phyloP scores from a whole-genome alignment of 2,888 invertebrate species.

The Fragum whitleyi region DNA sequence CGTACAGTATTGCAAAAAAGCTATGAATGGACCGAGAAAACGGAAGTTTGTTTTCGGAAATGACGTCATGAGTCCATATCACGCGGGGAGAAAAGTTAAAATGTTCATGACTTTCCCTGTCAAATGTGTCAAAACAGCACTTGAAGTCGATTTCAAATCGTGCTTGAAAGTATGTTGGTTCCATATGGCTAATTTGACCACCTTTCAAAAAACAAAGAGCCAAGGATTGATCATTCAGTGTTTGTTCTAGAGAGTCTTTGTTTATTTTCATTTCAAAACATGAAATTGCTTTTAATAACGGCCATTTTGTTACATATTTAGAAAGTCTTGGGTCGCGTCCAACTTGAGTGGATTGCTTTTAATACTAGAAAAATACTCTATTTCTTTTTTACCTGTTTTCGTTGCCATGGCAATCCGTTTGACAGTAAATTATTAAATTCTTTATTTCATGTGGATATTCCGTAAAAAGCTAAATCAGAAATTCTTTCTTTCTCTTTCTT shows the following conservation, averaged over 20 bases:
- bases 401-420: background rate
- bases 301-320: constrained; percentile 22
- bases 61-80: constrained; percentile 4
- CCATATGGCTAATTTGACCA: constrained; percentile 36
- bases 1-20: too few species aligned
- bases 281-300: constrained; percentile 50
- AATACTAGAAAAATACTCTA: background rate
- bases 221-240: constrained; percentile 4
- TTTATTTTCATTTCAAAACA: constrained; percentile 52
- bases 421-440: too few species aligned
- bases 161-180: background rate
- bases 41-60: background rate
- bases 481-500: too few species aligned
- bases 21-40: background rate
- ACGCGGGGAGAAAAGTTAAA: background rate
- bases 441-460: too few species aligned
- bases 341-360: constrained; percentile 1
- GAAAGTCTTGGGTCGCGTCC: constrained; percentile 3
- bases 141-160: constrained; percentile 4
- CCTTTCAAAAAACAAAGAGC: constrained; percentile 27
- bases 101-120: constrained; percentile 19
- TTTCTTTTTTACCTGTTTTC: background rate
- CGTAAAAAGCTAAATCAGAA: too few species aligned
- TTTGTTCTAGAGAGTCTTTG: constrained; percentile 34
- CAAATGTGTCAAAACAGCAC: constrained; percentile 22